Evolutionary conservation across 2,888 invertebrate species (phyloP), one percentile per base, ranked within the genome.

Genomic region (Polylopha cassiicola): DNA sequence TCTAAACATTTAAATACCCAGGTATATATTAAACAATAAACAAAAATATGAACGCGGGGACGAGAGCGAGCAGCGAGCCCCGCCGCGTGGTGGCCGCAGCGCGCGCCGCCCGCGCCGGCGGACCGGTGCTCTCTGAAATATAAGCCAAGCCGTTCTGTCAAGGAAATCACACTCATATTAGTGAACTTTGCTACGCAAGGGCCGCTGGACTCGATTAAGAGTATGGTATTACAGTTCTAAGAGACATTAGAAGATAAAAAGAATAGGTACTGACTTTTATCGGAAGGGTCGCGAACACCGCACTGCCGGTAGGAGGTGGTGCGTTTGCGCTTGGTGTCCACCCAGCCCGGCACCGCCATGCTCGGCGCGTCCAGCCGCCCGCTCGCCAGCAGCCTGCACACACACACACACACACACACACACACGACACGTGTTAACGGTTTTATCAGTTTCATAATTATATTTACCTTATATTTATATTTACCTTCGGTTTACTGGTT

Each of bases 251-350:
- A 16, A 11, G n/a, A 6, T 13, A 22, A 7, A 26, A 13, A 23
- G 4, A 14, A n/a, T 2, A 8, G 1, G 17, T 2, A 62, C 77
- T 69, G 39, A 84, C 80, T 76, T 44, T 71, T 92, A 44, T 93
- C 92, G 60, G 90, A 92, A 6, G 90, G 91, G 77, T 94, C 94
- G 8, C 89, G 87, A 10, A 89, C 88, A 0, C 93, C 93, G 51
- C 95, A 95, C 39, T 89, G 91, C 22, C 92, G 87, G 63, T 94
- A 93, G 0, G 92, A 90, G 16, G 92, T 86, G 42, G 89, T 91
- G 3, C 79, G 65, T 69, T 93, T 94, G 29, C 94, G 80, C 65
- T 93, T 94, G 14, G 78, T 74, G 60, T 91, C 87, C 10, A 91
- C 80, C 65, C 88, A 93, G 2, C 95, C 95, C 0, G 94, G 93